Conservation (phyloP, 2,888 invertebrate species). For the Melipona bicolor region DNA sequence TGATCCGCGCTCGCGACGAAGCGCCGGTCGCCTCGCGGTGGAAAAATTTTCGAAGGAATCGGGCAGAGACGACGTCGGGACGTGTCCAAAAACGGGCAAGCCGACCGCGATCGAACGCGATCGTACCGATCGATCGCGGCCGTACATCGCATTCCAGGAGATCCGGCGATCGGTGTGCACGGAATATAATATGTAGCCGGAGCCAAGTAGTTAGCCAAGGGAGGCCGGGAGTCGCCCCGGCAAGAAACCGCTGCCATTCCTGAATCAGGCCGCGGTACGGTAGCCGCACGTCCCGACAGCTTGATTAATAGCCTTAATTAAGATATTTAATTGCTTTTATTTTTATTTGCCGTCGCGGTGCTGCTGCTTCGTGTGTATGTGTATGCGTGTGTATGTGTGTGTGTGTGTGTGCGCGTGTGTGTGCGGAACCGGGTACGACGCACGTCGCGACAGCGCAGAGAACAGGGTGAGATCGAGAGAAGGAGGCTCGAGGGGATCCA, state of each 20-base stretch:
- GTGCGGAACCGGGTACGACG: slow-evolving; percentile 72
- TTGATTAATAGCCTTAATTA: slow-evolving; percentile 87
- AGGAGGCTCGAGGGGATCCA: not conserved
- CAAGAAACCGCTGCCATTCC: slow-evolving; percentile 81
- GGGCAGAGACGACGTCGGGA: not conserved
- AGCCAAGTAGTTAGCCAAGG: slow-evolving; percentile 63
- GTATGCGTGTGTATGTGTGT: too few relatives aligned
- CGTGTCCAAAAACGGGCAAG: slow-evolving; percentile 55
- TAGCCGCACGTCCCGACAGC: slow-evolving; percentile 84
- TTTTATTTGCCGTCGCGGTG: slow-evolving; percentile 78
- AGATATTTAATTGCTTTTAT: slow-evolving; percentile 86
- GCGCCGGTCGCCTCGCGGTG: not conserved
- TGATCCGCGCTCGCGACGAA: not conserved
- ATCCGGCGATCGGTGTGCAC: slow-evolving; percentile 72
- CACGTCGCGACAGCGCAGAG: slow-evolving; percentile 66
- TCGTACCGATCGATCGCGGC: slow-evolving; percentile 56
- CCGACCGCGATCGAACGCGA: slow-evolving; percentile 42
- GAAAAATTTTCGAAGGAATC: slow-evolving; percentile 39
- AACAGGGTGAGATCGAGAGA: slow-evolving; percentile 28
- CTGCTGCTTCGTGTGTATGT: not conserved
- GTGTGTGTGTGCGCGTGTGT: not conserved
- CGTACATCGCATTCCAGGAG: slow-evolving; percentile 72
- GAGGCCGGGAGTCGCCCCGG: slow-evolving; percentile 48
- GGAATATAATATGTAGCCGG: slow-evolving; percentile 76
- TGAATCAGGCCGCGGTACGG: slow-evolving; percentile 76